phyloP scores from a whole-genome alignment of 2,113 vertebrate species.

The Talpa occidentalis region DNA sequence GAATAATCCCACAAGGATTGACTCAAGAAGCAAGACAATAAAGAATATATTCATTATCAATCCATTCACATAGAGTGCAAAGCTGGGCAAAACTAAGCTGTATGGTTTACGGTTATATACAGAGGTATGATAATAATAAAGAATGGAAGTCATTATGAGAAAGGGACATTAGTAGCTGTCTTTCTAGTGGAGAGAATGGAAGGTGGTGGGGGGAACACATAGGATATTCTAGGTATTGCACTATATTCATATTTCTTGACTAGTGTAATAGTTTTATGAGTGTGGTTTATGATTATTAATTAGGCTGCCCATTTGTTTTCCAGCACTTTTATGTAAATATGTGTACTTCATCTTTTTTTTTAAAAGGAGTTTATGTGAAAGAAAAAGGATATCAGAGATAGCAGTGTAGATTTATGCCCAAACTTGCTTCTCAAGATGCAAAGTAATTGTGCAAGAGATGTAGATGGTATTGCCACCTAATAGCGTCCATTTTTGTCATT shows the following conservation, averaged over 20 bases:
- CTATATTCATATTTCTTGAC: neutral
- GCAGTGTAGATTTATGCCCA: neutral
- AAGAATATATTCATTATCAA: neutral
- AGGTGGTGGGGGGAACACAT: neutral
- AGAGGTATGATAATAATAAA: neutral
- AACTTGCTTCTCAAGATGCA: neutral
- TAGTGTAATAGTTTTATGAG: neutral
- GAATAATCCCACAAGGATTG: neutral
- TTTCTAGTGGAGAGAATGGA: neutral
- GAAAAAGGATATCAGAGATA: neutral
- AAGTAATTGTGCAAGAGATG: neutral
- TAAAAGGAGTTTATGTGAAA: neutral
- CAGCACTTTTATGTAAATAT: neutral
- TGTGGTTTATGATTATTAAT: neutral
- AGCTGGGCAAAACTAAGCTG: neutral
- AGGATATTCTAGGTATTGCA: neutral
- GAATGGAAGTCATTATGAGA: neutral
- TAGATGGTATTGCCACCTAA: neutral
- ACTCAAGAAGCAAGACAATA: neutral
- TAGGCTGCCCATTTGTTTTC: neutral
- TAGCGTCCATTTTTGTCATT: conserved; percentile 1
- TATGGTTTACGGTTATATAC: neutral
- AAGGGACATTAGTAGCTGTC: neutral
- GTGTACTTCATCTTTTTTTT: neutral
- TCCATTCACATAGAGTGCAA: neutral